phyloP scores from a whole-genome alignment of 1,140 invertebrate genomes.

The Apis cerana region DNA sequence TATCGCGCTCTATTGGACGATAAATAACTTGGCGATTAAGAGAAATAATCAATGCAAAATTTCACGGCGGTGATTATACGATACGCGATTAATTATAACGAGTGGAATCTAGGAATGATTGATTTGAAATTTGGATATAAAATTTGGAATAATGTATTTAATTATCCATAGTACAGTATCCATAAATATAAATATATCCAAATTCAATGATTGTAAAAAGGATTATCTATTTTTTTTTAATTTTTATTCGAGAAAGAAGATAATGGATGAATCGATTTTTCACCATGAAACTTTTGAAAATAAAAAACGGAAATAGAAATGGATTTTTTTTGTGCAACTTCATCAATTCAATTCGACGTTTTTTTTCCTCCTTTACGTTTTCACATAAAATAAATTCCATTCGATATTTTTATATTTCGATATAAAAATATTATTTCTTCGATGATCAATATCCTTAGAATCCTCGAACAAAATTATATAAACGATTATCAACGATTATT shows the following conservation, averaged over 20 bases:
- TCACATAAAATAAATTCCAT: fast-evolving
- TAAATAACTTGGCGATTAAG: not conserved
- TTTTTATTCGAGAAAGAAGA: no score
- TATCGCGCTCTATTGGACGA: not conserved
- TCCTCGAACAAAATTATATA: not conserved
- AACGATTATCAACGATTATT: not conserved
- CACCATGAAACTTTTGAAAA: no score
- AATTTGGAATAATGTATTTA: no score
- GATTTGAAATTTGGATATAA: no score
- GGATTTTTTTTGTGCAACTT: not conserved
- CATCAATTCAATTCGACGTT: not conserved
- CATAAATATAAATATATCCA: no score
- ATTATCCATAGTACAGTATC: no score
- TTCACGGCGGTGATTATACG: not conserved
- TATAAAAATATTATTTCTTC: fast-evolving
- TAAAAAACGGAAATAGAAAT: not conserved
- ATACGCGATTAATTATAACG: no score
- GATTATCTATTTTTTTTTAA: not conserved
- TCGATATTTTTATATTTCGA: not conserved
- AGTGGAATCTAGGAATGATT: no score
- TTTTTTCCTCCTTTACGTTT: no score
- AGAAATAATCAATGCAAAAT: not conserved
- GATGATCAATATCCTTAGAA: not conserved
- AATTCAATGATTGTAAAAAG: no score
- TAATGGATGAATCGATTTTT: no score